Evolutionary conservation across 2,888 invertebrate genomes (phyloP), one percentile per base, ranked within the genome.

Genomic region (Leucoma salicis): DNA sequence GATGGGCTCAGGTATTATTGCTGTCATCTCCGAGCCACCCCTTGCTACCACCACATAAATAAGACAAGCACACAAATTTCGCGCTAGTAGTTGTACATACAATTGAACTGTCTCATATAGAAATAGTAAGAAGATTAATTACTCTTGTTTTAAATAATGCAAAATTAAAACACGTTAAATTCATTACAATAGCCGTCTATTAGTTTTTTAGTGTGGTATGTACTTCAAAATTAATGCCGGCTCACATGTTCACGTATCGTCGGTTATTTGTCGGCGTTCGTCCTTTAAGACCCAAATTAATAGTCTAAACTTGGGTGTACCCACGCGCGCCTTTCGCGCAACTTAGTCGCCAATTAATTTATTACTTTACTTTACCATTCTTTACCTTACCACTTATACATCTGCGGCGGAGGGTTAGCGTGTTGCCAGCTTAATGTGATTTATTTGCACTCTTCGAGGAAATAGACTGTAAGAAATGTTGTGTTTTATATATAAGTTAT

Each of bases 341-440:
- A 85, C 84, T 86, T 84, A 82, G 79, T 77, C 73, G 70, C 70
- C 83, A 85, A 89, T 87, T 88, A 87, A 89, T 88, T 86, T 89
- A 88, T 86, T 79, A 87, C 85, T 87, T 87, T 84, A 82, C 79
- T 82, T 85, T 83, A 33, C 75, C 77, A 80, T 88, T 88, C 85
- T 83, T 86, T 88, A 78, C 84, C 74, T 80, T 78, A 74, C 71
- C 75, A 74, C 82, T 82, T 84, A 82, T 73, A 76, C 69, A 66
- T 67, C 63, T 68, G 68, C 54, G 55, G 60, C 58, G 54, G 46
- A 42, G 64, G 59, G 63, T 53, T 59, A 60, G 43, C 46, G 64
- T 63, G 77, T 70, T 76, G 69, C 77, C 63, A 70, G 58, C 37
- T 55, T 49, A 59, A 59, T 60, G 48, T 60, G 63, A 62, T 59